A percentile compares a stretch with the other conserved stretches of the same genome.
phyloP scores from a whole-genome alignment of 2,113 vertebrate genomes.

The Toxotes jaculatrix region DNA sequence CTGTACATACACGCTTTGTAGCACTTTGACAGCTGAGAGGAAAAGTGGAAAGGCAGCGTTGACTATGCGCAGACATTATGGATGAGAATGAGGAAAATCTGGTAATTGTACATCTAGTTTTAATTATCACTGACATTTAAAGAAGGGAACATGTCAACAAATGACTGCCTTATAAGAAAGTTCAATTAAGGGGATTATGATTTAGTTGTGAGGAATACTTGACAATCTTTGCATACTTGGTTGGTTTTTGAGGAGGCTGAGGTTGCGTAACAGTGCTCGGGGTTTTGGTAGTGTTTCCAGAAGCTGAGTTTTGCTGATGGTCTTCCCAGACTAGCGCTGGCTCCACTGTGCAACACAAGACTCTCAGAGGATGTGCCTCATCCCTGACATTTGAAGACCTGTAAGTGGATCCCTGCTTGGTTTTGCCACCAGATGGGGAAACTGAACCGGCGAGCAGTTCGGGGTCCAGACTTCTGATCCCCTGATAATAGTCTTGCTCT shows the following conservation, averaged over 20 bases:
- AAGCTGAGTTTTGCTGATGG: conserved; percentile 62
- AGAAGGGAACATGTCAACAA: conserved; percentile 56
- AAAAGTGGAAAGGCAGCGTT: conserved; percentile 6
- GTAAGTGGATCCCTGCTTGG: conserved; percentile 68
- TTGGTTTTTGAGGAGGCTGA: conserved; percentile 52
- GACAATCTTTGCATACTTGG: conserved; percentile 57
- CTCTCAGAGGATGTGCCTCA: conserved; percentile 70
- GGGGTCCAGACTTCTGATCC: conserved; percentile 21
- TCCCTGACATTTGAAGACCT: conserved; percentile 74
- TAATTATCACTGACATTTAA: conserved; percentile 40
- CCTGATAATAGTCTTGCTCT: conserved; percentile 31
- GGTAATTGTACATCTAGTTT: conserved; percentile 14
- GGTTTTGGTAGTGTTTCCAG: conserved; percentile 65
- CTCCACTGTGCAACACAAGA: conserved; percentile 68
- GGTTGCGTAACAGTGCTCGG: conserved; percentile 57
- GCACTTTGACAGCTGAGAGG: conserved; percentile 11
- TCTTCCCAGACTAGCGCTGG: conserved; percentile 60
- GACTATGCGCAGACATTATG: conserved; percentile 15
- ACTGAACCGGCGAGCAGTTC: conserved; percentile 31
- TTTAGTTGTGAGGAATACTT: conserved; percentile 41
- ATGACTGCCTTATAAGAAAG: conserved; percentile 19
- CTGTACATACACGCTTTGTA: conserved; percentile 2
- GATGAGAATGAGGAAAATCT: conserved; percentile 28
- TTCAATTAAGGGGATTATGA: conserved; percentile 17
- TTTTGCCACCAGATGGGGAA: conserved; percentile 68